Evolutionary conservation across 1,140 invertebrate genomes (phyloP).

Genomic region (Pogonognathellus flavescens): DNA sequence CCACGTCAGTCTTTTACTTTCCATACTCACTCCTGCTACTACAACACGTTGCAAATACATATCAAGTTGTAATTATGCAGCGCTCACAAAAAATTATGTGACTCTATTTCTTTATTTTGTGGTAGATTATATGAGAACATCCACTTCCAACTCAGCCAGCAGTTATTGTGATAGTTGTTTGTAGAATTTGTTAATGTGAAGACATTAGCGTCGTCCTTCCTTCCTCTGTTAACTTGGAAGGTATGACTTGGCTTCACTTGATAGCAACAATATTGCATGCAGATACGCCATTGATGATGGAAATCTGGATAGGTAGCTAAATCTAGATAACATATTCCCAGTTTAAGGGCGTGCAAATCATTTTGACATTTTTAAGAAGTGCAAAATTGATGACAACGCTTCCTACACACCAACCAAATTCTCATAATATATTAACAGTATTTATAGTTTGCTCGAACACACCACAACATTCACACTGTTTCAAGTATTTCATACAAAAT

Average conservation of each 20-base stretch:
- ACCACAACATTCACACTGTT: too few relatives aligned
- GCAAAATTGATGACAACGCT: not conserved
- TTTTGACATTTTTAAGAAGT: slow-evolving; percentile 14
- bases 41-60: too few relatives aligned
- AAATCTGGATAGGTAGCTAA: not conserved
- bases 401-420: not conserved
- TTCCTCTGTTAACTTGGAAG: slow-evolving; percentile 22
- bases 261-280: slow-evolving; percentile 13
- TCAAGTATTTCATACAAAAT: too few relatives aligned
- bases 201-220: slow-evolving; percentile 25
- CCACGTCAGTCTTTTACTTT: too few relatives aligned
- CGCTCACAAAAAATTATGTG: too few relatives aligned
- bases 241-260: slow-evolving; percentile 13
- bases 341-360: slow-evolving; percentile 2
- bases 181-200: slow-evolving; percentile 27
- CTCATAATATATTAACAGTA: too few relatives aligned
- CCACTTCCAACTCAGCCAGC: too few relatives aligned
- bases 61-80: too few relatives aligned
- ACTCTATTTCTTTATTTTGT: too few relatives aligned
- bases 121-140: too few relatives aligned
- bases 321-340: not conserved
- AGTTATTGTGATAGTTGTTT: slow-evolving; percentile 11
- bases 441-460: too few relatives aligned
- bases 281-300: slow-evolving; percentile 7
- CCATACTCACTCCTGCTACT: too few relatives aligned